Base-by-base conservation (phyloP, 2,888 invertebrate species). In the Halictus quadricinctus region DNA sequence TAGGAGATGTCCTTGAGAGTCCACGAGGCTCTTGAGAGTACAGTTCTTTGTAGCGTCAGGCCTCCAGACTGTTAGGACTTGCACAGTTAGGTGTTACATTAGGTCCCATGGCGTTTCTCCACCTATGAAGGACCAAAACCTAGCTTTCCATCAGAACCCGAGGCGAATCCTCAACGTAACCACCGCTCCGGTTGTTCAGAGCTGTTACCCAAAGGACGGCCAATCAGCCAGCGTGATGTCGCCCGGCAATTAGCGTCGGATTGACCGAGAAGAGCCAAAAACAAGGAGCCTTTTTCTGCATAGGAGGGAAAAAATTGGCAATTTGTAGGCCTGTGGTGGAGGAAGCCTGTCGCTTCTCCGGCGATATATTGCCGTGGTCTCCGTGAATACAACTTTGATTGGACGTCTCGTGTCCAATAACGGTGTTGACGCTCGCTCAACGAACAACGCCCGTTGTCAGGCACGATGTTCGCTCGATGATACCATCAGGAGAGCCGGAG, bases 371-470 rank as follows among this genome's bases (percentile, higher is more conserved):
- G 64, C n/a, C 13, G 41, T 64, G 48, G 18, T 60, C 60, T 64
- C 50, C n/a, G 77, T 87, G 87, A 87, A 87, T 87, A 79, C 87
- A 76, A 60, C 81, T 87, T 87, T 87, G 87, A 87, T 87, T 87
- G 87, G 86, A 86, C 86, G 74, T 79, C 75, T 80, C 73, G 72
- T 77, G 83, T 77, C 81, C 86, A 83, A 86, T 83, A 86, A 87
- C 87, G 78, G 48, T 86, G 83, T 83, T 80, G 86, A 86, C 80
- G 83, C 75, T 86, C 70, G 78, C 41, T 54, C 54, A n/a, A n/a
- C n/a, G 54, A 54, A 54, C 54, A 54, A n/a, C 54, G 78, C 66
- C 43, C 77, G 85, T 85, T 81, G 81, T 81, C 48, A 64, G 29
- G 50, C 75, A 77, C 81, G 82, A 77, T 85, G 82, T 82, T 66